phyloP scores from a whole-genome alignment of 2,797 vertebrate species.

The Myotis myotis region DNA sequence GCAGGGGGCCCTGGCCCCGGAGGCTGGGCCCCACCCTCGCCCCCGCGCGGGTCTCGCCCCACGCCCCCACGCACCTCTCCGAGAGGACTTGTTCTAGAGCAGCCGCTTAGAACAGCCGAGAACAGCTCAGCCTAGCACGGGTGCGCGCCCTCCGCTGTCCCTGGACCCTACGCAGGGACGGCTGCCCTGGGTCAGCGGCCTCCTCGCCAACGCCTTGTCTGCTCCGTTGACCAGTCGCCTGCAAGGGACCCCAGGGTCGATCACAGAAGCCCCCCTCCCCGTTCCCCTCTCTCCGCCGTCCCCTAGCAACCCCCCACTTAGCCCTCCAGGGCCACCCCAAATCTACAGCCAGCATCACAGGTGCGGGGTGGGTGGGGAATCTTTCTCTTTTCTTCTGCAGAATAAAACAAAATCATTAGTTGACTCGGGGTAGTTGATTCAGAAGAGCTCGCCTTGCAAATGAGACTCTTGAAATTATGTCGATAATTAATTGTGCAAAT shows the following conservation, averaged over 20 bases:
- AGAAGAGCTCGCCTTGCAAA: conserved; percentile 91
- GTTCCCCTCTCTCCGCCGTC: background rate
- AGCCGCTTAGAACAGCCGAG: background rate
- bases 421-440: conserved; percentile 84
- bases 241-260: background rate
- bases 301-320: background rate
- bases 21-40: too few species aligned
- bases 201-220: too few species aligned
- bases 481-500: conserved; percentile 99
- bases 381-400: conserved; percentile 13
- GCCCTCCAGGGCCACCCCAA: background rate
- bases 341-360: too few species aligned
- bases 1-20: too few species aligned
- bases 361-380: background rate
- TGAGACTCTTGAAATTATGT: conserved; percentile 98
- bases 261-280: background rate
- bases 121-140: background rate
- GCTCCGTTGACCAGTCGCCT: background rate
- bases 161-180: too few species aligned
- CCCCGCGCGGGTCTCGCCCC: too few species aligned
- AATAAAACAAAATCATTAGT: conserved; percentile 84
- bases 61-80: background rate
- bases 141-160: background rate
- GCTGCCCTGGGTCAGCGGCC: background rate
- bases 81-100: background rate